phyloP scores from a whole-genome alignment of 2,113 vertebrate genomes.

The Prionailurus viverrinus region DNA sequence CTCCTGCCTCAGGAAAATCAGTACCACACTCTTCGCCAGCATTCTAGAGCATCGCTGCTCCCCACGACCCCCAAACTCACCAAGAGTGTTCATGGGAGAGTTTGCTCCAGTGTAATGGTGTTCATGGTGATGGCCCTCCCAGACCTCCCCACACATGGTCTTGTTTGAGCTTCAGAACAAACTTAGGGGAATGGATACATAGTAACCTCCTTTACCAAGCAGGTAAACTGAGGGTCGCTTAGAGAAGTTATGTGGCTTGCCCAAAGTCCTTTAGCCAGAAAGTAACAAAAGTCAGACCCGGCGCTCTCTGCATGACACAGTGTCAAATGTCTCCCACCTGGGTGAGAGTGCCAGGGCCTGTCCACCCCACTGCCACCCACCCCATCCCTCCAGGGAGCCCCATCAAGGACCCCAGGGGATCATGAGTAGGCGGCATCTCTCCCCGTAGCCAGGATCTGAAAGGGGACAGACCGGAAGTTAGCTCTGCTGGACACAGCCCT shows the following conservation, averaged over 20 bases:
- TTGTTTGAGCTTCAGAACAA: background rate
- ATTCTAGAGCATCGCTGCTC: background rate
- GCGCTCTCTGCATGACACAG: too few relatives aligned
- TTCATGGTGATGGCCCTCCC: background rate
- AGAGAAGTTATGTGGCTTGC: background rate
- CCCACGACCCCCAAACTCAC: background rate
- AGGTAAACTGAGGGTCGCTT: background rate
- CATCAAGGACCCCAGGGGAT: background rate
- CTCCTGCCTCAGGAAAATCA: background rate
- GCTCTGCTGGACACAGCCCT: background rate
- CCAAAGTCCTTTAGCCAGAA: background rate
- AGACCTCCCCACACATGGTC: background rate
- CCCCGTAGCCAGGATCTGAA: background rate
- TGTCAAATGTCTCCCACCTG: background rate
- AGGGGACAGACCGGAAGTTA: background rate
- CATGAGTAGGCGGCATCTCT: background rate
- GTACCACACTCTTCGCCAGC: background rate
- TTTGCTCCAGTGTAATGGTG: background rate
- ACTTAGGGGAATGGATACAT: background rate
- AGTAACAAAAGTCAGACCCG: background rate
- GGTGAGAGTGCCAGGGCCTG: background rate
- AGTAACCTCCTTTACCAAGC: background rate
- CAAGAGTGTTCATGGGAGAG: background rate
- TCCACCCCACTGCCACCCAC: background rate
- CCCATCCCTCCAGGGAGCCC: background rate